Base-by-base conservation (phyloP, 2,113 vertebrate species). In the Bungarus multicinctus region DNA sequence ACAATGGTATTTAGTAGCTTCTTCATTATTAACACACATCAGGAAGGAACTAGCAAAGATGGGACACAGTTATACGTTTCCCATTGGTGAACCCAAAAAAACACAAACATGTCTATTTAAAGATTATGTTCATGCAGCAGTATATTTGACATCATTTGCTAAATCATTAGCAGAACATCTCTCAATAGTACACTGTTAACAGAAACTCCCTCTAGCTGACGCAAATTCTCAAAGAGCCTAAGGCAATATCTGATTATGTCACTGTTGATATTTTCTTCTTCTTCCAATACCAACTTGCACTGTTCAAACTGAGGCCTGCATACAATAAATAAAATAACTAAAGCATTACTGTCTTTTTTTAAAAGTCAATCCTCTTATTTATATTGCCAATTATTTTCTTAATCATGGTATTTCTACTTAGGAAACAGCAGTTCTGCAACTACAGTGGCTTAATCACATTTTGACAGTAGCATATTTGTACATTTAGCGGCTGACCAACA, bases 71-170 rank as follows among this genome's bases (percentile, higher is more conserved):
- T 64, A 96, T 94, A 43, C 20, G 39, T 85, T 34, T 25, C 53
- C 0, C 22, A 94, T 54, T 90, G 92, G 90, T 92, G 43, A 34
- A 0, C 25, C 85, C 89, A 39, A 53, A 54, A 91, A 91, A 91
- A 23, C 85, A 95, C 85, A 81, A 85, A 91, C 53, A 43, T 81
- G 6, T 39, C 0, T 30, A 90, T 12, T 43, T 12, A 89, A 0
- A 16, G 54, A 89, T 9, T 39, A 58, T 85, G n/a, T 7, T 30
- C 2, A 93, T 95, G 1, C 25, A 91, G 86, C 92, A 93, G 81
- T 2, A 18, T 30, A 86, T 60, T 91, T 91, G 39, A 95, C 45
- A 52, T 0, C 90, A 89, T 92, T 94, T 93, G 81, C 90, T 93
- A 89, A 0, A 86, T 30, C 89, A 85, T 16, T 18, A 92, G 74